Evolutionary conservation across 2,797 vertebrate species (phyloP), one percentile per base, ranked within the genome.

Genomic region (Dryobates pubescens): DNA sequence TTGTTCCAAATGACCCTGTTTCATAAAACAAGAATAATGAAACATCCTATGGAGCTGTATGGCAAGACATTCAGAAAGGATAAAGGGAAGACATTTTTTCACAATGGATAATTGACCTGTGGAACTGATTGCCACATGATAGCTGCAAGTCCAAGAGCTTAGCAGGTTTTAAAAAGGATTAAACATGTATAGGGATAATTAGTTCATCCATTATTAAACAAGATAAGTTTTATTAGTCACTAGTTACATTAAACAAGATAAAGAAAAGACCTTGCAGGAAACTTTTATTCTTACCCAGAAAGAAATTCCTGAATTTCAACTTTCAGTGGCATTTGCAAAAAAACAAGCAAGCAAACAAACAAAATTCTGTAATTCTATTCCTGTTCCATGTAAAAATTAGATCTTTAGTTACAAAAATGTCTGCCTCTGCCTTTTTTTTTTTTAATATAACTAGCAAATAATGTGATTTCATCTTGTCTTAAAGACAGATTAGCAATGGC

Each of bases 151-250:
- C 94, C 84, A 94, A 91, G 79, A 95, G 93, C 93, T 96, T 96
- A 96, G 70, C 79, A 94, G 93, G 92, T 93, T 96, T 95, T 96
- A 90, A 93, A 93, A 96, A 94, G 95, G 94, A 96, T 96, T 95
- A 96, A 93, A 94, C 92, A 94, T 96, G 92, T 94, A 93, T 92
- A 83, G 59, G 38, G 88, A 94, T 96, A 95, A 96, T 96, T 96
- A 95, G 90, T 96, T 92, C 86, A 92, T 94, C 96, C 90, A 92
- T 94, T 95, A 95, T 89, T 96, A 96, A 94, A 95, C 96, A 96
- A 95, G 95, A 95, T 94, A 95, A 93, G 47, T 96, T 95, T 95
- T 96, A 94, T 96, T 95, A 96, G 93, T 93, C 92, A 92, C 91
- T 75, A 86, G 76, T 94, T 94, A 92, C 82, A 94, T 92, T 94